Evolutionary conservation across 23 tunicate species (phyloP).

Genomic region (Styela plicata): DNA sequence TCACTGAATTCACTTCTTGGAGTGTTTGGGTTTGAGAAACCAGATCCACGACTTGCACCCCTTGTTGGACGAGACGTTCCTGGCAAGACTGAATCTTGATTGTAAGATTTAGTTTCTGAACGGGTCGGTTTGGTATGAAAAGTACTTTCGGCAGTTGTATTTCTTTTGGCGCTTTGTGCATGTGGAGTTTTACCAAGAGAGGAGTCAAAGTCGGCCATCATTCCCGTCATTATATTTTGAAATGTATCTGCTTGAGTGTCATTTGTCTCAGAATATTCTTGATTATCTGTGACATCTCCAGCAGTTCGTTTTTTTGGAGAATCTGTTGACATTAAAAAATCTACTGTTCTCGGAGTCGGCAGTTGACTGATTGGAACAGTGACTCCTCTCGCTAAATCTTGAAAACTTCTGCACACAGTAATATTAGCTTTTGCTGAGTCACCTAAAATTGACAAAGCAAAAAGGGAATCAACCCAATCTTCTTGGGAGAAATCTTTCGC

Average conservation of each 20-base stretch:
- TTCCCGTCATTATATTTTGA: conserved; percentile 38
- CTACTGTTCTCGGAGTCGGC: conserved; percentile 5
- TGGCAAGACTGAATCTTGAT: neutral
- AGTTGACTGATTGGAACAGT: neutral
- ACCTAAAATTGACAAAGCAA: conserved; percentile 61
- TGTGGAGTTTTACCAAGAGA: conserved; percentile 12
- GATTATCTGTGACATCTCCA: neutral
- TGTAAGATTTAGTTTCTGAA: neutral
- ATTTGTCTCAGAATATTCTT: neutral
- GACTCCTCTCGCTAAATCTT: conserved; percentile 74
- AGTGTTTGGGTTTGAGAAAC: conserved; percentile 11
- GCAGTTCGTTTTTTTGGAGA: neutral
- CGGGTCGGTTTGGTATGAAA: neutral
- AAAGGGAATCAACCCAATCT: conserved; percentile 63
- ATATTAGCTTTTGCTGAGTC: conserved; percentile 61
- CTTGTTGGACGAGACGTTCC: neutral
- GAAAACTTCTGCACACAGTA: conserved; percentile 40
- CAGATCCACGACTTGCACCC: neutral
- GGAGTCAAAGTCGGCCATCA: conserved; percentile 39
- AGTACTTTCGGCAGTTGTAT: neutral
- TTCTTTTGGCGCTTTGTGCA: neutral
- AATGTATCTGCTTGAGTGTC: conserved; percentile 2
- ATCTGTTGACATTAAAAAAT: neutral
- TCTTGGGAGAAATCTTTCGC: conserved; percentile 51
- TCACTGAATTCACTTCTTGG: conserved; percentile 2